Evolutionary conservation across 2,888 invertebrate species (phyloP).

Genomic region (Troilus luridus): DNA sequence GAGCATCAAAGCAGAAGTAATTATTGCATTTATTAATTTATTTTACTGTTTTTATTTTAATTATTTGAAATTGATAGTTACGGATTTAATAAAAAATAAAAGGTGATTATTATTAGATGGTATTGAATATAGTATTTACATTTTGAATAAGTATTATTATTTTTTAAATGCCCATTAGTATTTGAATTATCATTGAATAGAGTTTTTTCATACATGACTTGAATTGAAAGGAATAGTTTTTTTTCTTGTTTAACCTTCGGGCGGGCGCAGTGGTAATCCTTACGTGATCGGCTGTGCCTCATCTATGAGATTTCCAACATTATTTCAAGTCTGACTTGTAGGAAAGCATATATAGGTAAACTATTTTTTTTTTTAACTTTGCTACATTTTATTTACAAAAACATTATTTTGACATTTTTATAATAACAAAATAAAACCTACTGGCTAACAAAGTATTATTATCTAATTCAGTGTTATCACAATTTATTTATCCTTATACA

Average conservation of each 20-base stretch:
- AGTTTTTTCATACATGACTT: not conserved
- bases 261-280: no score
- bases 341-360: no score
- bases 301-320: no score
- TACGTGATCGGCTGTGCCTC: no score
- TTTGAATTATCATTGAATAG: not conserved
- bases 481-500: no score
- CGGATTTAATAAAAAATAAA: not conserved
- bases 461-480: no score
- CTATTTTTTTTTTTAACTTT: no score
- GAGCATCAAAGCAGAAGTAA: slow-evolving; percentile 50
- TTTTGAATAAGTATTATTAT: not conserved
- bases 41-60: slow-evolving; percentile 11
- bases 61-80: not conserved
- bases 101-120: not conserved
- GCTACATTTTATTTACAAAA: no score
- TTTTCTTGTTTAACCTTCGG: not conserved
- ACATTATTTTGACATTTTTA: no score
- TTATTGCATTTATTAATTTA: not conserved
- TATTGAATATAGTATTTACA: not conserved
- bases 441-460: no score
- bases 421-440: no score
- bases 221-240: not conserved
- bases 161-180: not conserved
- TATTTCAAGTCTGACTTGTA: no score